These are phyloP conservation scores for Enteromius afrohamiltoni DNA, from an alignment of 2,797 vertebrate genomes.

Conservation along the genomic window DNA sequence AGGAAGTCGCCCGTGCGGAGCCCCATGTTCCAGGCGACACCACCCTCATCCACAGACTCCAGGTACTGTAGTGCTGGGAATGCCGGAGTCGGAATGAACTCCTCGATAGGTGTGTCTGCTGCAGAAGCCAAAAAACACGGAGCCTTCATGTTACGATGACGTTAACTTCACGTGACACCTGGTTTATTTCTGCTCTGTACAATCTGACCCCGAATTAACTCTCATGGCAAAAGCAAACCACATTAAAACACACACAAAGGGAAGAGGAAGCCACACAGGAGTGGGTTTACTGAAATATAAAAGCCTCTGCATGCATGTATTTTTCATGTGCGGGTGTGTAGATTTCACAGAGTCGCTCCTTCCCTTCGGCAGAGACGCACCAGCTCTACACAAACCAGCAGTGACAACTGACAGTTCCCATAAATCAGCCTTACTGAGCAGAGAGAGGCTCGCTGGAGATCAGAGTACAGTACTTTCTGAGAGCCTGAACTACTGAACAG, in stretches of 20 bases:
- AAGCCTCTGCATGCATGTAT: background rate
- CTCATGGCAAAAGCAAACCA: background rate
- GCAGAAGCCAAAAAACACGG: slow-evolving; percentile 16
- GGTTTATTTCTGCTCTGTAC: background rate
- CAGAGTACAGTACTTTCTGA: background rate
- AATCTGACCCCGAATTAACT: background rate
- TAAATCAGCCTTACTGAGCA: background rate
- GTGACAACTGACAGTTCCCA: slow-evolving; percentile 1
- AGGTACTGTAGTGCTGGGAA: slow-evolving; percentile 98
- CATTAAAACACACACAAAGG: background rate
- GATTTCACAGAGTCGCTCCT: background rate
- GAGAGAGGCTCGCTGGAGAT: background rate
- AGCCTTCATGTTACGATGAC: background rate
- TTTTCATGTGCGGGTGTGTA: background rate
- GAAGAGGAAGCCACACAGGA: background rate
- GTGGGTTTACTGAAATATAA: background rate
- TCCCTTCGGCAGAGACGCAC: background rate
- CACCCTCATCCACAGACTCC: slow-evolving; percentile 98
- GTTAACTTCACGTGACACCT: background rate
- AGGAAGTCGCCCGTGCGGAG: slow-evolving; percentile 96
- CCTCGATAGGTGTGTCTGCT: slow-evolving; percentile 98
- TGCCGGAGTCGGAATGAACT: slow-evolving; percentile 94
- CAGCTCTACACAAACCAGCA: slow-evolving; percentile 7
- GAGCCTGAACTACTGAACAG: background rate
- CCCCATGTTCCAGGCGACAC: slow-evolving; percentile 96